A percentile compares a stretch with the other conserved stretches of the same genome.
phyloP scores from a whole-genome alignment of 2,113 vertebrate genomes.

The Ivindomyrus marchei region DNA sequence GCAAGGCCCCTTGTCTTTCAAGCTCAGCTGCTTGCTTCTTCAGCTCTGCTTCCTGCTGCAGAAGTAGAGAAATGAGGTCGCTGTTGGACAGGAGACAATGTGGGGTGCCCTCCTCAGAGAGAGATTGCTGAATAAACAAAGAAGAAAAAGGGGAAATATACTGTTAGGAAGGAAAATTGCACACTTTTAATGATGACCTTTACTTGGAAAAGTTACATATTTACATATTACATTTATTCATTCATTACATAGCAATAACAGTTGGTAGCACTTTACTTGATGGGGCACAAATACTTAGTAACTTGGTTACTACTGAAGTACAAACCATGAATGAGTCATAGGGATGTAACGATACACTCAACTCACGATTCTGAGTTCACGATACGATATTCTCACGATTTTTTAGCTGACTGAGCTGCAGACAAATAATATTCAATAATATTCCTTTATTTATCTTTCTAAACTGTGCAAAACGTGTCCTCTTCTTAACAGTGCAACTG shows the following conservation, averaged over 20 bases:
- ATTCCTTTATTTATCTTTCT: too few species aligned
- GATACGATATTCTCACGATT: too few species aligned
- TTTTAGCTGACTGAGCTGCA: too few species aligned
- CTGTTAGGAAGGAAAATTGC: neutral
- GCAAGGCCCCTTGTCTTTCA: conserved; percentile 49
- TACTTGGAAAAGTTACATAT: neutral
- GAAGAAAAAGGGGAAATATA: neutral
- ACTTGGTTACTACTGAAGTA: too few species aligned
- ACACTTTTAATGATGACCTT: neutral
- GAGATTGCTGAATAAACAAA: conserved; percentile 36
- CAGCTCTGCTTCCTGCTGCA: conserved; percentile 75
- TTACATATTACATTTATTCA: neutral
- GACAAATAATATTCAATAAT: too few species aligned
- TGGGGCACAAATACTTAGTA: too few species aligned
- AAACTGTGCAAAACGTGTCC: too few species aligned
- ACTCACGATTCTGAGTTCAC: too few species aligned
- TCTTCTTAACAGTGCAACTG: too few species aligned
- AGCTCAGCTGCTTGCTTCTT: conserved; percentile 69
- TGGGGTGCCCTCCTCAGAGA: conserved; percentile 60
- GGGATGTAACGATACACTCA: too few species aligned
- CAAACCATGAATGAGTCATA: too few species aligned
- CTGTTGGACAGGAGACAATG: conserved; percentile 89
- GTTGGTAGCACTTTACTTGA: too few species aligned
- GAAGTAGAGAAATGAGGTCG: conserved; percentile 85
- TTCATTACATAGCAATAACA: neutral